A percentile compares a stretch with the other conserved stretches of the same genome.
These are phyloP conservation scores for Forbesichthys agassizii DNA, from an alignment of 2,113 vertebrate genomes.

Conservation along the genomic window DNA sequence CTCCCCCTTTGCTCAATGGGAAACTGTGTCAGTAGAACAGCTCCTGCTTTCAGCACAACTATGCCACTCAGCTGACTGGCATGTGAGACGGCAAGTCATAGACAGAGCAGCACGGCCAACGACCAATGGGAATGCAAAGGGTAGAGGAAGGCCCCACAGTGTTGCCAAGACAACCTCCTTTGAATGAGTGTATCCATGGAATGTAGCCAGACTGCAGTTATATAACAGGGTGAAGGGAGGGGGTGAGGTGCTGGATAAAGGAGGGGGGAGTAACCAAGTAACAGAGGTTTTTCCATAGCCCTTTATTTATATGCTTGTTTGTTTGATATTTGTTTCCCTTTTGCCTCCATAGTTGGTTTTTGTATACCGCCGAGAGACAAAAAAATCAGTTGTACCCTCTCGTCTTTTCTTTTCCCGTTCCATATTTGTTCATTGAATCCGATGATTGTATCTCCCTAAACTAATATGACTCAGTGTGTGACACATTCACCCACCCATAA, in stretches of 20 bases:
- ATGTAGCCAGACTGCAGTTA: conserved; percentile 76
- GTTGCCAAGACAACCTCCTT: conserved; percentile 74
- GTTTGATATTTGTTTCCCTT: conserved; percentile 15
- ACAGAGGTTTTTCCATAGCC: conserved; percentile 54
- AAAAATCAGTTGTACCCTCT: neutral
- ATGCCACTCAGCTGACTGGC: conserved; percentile 63
- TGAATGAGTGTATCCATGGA: conserved; percentile 76
- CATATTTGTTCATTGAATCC: neutral
- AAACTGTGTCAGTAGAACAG: conserved; percentile 81
- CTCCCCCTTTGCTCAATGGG: conserved; percentile 52
- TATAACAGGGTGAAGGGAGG: conserved; percentile 70
- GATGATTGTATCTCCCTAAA: conserved; percentile 22
- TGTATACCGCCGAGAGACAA: conserved; percentile 16
- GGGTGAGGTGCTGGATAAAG: conserved; percentile 34
- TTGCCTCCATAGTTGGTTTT: conserved; percentile 23
- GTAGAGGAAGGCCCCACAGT: conserved; percentile 36
- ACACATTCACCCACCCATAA: conserved; percentile 28
- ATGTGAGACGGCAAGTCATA: conserved; percentile 55
- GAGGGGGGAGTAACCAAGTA: conserved; percentile 49
- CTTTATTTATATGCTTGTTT: conserved; percentile 63
- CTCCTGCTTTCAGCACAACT: conserved; percentile 55
- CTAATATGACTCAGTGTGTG: conserved; percentile 20
- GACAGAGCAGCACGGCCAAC: conserved; percentile 1
- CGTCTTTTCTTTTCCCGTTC: neutral
- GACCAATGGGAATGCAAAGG: conserved; percentile 56